phyloP scores from a whole-genome alignment of 92 coral and sea anemone species.

The Nematostella vectensis region DNA sequence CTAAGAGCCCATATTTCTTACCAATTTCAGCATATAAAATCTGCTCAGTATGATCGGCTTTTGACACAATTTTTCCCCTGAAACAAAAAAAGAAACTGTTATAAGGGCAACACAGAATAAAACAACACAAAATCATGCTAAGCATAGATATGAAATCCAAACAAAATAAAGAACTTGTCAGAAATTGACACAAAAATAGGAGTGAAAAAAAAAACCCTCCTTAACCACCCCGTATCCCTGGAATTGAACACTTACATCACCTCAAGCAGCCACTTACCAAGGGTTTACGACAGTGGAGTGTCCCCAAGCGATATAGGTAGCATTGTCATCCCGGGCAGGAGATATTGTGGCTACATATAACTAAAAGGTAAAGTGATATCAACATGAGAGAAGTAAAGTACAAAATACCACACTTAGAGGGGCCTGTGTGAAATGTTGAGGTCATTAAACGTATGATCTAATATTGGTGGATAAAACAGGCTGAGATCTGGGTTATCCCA shows the following conservation, averaged over 20 bases:
- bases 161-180: not conserved
- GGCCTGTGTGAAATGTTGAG: not conserved
- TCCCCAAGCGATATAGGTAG: conserved; percentile 93
- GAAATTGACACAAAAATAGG: not conserved
- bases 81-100: not conserved
- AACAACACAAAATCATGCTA: not conserved
- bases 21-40: conserved; percentile 85
- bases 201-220: too few species aligned
- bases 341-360: conserved; percentile 81
- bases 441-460: not conserved
- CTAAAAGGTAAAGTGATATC: conserved; percentile 17
- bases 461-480: not conserved
- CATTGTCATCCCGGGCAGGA: conserved; percentile 92
- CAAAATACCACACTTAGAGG: not conserved
- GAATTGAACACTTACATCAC: too few species aligned
- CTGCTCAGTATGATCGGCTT: conserved; percentile 86
- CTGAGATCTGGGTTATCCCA: too few species aligned
- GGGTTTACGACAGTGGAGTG: conserved; percentile 82
- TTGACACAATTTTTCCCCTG: conserved; percentile 88
- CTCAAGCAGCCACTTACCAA: conserved; percentile 73
- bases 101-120: not conserved
- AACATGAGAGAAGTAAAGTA: not conserved
- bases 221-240: too few species aligned
- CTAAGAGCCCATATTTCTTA: conserved; percentile 28
- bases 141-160: not conserved